Base-by-base conservation (phyloP, 2,888 invertebrate species). In the Meloe dianella region DNA sequence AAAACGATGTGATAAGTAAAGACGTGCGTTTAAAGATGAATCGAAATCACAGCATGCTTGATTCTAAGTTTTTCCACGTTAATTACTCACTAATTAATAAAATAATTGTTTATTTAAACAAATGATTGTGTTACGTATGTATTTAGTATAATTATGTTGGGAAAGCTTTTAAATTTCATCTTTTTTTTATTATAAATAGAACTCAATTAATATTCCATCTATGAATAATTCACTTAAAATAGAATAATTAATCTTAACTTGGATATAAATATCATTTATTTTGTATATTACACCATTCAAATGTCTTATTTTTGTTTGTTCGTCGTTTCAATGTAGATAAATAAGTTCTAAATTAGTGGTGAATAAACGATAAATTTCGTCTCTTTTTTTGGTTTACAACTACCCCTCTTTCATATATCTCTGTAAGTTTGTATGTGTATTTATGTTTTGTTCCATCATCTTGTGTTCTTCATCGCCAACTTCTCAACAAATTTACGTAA, bases 281-380 rank as follows among this genome's bases (percentile, higher is more conserved):
- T 41, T 41, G n/a, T n/a, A n/a, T 12, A 41, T 17, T 3, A 6
- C 12, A 17, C 10, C 17, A 17, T 27, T 4, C 5, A 41, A 41
- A 12, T 35, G 14, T 35, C 4, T 35, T 35, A 35, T 35, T 35
- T 12, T 35, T 35, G 14, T 35, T 12, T 14, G 14, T 35, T 10
- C 12, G 2, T 35, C 12, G 12, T 47, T 47, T 47, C 20, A 47
- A 20, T 20, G 47, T 47, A 41, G 10, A 41, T n/a, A 41, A 2
- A 1, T 35, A 41, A 17, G 17, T 41, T 41, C 17, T 20, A 9
- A 47, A 47, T 20, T 20, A 20, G 20, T 22, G 47, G 47, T 47
- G 47, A 47, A 47, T 22, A 47, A 47, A 47, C 47, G 47, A 22
- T 47, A 47, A 10, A 47, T n/a, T n/a, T n/a, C n/a, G n/a, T n/a